Conservation (phyloP, 2,888 invertebrate genomes). For the Tethea ocularis region DNA sequence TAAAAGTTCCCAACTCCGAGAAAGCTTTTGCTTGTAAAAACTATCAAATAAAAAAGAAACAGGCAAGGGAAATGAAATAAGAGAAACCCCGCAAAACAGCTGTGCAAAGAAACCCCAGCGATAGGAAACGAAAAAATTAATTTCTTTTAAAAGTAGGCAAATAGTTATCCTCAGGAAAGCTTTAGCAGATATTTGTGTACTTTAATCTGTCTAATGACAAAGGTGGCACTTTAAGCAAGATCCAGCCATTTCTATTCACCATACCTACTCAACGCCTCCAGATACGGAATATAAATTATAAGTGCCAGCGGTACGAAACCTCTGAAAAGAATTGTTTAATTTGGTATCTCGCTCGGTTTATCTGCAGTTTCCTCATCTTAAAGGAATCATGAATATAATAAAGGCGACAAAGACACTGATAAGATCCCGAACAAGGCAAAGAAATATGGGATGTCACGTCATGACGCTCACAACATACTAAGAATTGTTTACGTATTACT, state of each 20-base stretch:
- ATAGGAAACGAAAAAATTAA: constrained; percentile 32
- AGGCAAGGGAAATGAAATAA: constrained; percentile 16
- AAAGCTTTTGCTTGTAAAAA: constrained; percentile 49
- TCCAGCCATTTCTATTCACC: not conserved
- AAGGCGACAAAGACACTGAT: constrained; percentile 21
- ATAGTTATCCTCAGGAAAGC: constrained; percentile 5
- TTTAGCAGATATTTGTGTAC: constrained; percentile 9
- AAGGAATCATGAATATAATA: constrained; percentile 18
- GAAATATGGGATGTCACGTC: constrained; percentile 2
- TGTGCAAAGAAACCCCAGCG: constrained; percentile 25
- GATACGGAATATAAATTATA: not conserved
- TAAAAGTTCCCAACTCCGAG: constrained; percentile 30
- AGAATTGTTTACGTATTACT: not conserved
- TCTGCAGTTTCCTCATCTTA: constrained; percentile 16
- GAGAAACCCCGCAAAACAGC: constrained; percentile 24
- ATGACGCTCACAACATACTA: not conserved
- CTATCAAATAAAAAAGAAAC: constrained; percentile 37
- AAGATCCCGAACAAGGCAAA: constrained; percentile 28
- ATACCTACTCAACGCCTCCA: not conserved
- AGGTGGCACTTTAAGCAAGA: not conserved
- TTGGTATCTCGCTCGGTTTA: constrained; percentile 16
- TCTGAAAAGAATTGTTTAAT: constrained; percentile 18
- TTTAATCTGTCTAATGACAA: constrained; percentile 12
- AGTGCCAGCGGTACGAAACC: not conserved
- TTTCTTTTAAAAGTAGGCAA: constrained; percentile 36